Evolutionary conservation across 2,888 invertebrate species (phyloP).

Genomic region (Tubulanus polymorphus): DNA sequence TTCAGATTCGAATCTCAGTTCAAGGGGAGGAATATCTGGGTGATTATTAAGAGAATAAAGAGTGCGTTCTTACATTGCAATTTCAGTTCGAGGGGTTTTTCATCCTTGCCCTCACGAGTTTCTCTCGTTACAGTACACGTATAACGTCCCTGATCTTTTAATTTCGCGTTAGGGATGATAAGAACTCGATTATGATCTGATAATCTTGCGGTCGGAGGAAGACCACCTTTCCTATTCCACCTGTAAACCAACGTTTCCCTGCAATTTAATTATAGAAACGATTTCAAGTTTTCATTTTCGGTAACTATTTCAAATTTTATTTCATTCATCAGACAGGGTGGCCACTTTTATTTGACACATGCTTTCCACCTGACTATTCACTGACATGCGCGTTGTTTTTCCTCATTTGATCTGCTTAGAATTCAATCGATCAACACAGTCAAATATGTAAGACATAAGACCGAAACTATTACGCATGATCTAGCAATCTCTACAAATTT

Average conservation of each 20-base stretch:
- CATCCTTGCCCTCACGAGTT: slow-evolving; percentile 55
- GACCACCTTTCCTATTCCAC: slow-evolving; percentile 27
- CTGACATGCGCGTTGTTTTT: too few species aligned
- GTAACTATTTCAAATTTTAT: not conserved
- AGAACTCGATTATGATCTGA: slow-evolving; percentile 80
- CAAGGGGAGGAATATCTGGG: too few species aligned
- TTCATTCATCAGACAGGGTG: too few species aligned
- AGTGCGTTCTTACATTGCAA: slow-evolving; percentile 26
- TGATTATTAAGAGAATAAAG: too few species aligned
- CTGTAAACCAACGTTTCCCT: slow-evolving; percentile 29
- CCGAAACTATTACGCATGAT: too few species aligned
- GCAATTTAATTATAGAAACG: slow-evolving; percentile 10
- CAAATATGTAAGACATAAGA: too few species aligned
- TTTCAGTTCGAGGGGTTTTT: slow-evolving; percentile 18
- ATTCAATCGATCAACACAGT: too few species aligned
- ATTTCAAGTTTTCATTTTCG: not conserved
- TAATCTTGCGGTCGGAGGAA: slow-evolving; percentile 68
- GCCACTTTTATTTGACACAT: too few species aligned
- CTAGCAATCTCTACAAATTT: too few species aligned
- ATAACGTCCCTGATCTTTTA: slow-evolving; percentile 92
- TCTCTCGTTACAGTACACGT: slow-evolving; percentile 72
- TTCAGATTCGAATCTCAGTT: too few species aligned
- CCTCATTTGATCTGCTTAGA: too few species aligned
- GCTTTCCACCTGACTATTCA: too few species aligned
- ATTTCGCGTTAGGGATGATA: slow-evolving; percentile 77